Evolutionary conservation across 2,888 invertebrate species (phyloP), one percentile per base, ranked within the genome.

Genomic region (Athetis lepigone): DNA sequence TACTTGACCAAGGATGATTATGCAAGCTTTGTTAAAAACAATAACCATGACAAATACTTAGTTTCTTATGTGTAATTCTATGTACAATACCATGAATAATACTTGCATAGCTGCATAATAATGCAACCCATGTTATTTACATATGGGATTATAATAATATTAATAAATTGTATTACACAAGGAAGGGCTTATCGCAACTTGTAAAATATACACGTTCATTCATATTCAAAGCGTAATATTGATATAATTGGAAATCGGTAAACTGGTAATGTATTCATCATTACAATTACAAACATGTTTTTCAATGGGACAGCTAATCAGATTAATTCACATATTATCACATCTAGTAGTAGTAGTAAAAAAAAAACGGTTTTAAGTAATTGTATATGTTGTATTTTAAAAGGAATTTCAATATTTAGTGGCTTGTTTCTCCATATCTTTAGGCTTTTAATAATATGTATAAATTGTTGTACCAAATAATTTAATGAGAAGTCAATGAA

Each of bases 41-140:
- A 66, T 63, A 43, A 65, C 21, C 58, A 61, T 58, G 63, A 74
- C 51, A 52, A 66, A 66, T 66, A n/a, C n/a, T n/a, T n/a, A 46
- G 16, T 46, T 72, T 57, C 47, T 63, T 60, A 57, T 54, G 56
- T 64, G 40, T 27, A 51, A 62, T 67, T 29, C 43, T 43, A 49
- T 59, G 42, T 47, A 59, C 51, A 16, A 18, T 18, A 13, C 27
- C 36, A 69, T 72, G 75, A 72, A 72, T 75, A 71, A 71, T 61
- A 56, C 47, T 68, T 40, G 56, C 42, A 46, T 40, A 56, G 47
- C 54, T 67, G 56, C 52, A 61, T 54, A 50, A 7, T 75, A 51
- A 55, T 75, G 29, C 29, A 43, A 58, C 42, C 50, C 40, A 47
- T 70, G 54, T 36, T 66, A 57, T 57, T 70, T 47, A 70, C 47